These are phyloP conservation scores for Poecile montanus DNA, from an alignment of 2,797 vertebrate genomes.

Conservation along the genomic window DNA sequence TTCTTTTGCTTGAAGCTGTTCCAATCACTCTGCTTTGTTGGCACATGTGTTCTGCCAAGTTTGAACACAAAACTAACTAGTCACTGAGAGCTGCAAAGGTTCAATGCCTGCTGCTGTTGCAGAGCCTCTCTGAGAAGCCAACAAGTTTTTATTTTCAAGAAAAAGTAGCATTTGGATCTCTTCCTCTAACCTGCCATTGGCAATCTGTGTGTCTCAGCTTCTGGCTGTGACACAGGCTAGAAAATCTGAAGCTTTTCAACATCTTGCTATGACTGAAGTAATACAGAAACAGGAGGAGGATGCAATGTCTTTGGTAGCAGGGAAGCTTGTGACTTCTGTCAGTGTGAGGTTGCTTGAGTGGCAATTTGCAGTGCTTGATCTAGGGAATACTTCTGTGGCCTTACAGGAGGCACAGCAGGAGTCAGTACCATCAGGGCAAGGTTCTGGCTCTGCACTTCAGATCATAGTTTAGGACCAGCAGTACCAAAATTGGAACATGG, in stretches of 20 bases:
- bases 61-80: neutral
- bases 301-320: fast-evolving
- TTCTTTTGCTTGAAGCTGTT: neutral
- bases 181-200: neutral
- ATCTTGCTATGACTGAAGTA: neutral
- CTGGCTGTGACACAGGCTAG: neutral
- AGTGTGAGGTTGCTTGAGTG: neutral
- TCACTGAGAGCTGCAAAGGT: neutral
- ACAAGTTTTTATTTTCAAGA: neutral
- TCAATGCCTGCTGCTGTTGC: neutral
- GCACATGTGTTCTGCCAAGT: neutral
- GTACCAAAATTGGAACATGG: neutral
- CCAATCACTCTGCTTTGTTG: neutral
- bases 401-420: neutral
- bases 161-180: neutral
- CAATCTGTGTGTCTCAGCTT: neutral
- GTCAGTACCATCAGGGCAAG: neutral
- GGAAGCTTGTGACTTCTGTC: neutral
- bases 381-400: neutral
- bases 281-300: neutral
- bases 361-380: neutral
- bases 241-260: neutral
- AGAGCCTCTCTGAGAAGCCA: neutral
- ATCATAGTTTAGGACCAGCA: neutral
- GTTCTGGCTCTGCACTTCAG: neutral